phyloP scores from a whole-genome alignment of 2,888 invertebrate genomes.

The Sceliomorpha sp. region DNA sequence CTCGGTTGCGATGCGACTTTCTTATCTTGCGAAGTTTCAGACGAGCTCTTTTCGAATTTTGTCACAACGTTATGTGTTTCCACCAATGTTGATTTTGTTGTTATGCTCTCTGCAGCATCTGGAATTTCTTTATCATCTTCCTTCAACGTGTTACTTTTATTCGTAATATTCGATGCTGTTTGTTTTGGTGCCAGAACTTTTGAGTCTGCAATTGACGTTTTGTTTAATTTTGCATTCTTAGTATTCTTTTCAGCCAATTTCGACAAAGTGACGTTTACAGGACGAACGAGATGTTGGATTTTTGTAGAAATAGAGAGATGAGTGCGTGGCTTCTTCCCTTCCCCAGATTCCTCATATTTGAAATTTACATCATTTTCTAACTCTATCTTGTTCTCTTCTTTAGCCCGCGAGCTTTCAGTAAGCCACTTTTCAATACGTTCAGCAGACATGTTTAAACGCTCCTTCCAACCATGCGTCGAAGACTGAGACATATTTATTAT shows the following conservation, averaged over 20 bases:
- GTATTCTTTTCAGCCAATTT: constrained; percentile 66
- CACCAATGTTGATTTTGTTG: background rate
- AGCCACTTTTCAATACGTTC: constrained; percentile 87
- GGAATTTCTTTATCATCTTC: constrained; percentile 7
- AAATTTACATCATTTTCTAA: constrained; percentile 69
- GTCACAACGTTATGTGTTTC: background rate
- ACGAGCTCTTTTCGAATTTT: background rate
- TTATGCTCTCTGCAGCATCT: background rate
- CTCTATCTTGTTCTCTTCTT: constrained; percentile 75
- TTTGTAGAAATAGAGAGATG: constrained; percentile 77
- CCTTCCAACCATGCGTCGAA: constrained; percentile 81
- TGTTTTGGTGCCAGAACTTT: constrained; percentile 12
- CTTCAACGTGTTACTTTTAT: background rate
- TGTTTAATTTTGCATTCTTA: constrained; percentile 25
- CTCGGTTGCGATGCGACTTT: constrained; percentile 80
- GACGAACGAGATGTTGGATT: constrained; percentile 77
- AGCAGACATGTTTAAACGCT: constrained; percentile 86
- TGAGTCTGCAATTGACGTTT: constrained; percentile 16
- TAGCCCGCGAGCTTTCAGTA: constrained; percentile 82
- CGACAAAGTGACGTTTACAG: constrained; percentile 76
- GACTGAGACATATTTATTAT: constrained; percentile 70
- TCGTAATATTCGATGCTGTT: constrained; percentile 11
- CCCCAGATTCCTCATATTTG: constrained; percentile 61
- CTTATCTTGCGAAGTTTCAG: constrained; percentile 42
- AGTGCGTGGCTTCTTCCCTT: constrained; percentile 37